Base-by-base conservation (phyloP, 2,888 invertebrate genomes). In the Volucella zonaria region DNA sequence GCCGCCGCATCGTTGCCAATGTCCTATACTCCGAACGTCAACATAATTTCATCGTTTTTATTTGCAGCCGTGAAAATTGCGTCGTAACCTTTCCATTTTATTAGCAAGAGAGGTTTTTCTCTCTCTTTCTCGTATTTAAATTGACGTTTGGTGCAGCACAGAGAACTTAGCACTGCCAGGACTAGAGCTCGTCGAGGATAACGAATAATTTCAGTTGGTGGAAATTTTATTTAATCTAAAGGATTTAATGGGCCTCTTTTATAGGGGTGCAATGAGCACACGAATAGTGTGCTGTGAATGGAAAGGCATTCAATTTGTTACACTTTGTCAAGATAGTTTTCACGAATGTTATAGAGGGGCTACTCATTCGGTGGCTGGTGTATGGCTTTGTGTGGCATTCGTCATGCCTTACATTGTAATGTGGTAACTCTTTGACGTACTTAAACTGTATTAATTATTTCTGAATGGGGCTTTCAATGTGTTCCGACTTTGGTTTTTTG, bases 11-110 rank as follows among this genome's bases (percentile, higher is more conserved):
- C 49, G 49, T 56, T 31, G 6, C 31, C 31, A 31, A 6, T 31
- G 31, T 31, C 31, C 31, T 31, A 31, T 31, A 31, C 31, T 31
- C 40, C 61, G 40, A 78, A 71, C 79, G 79, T 78, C 82, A 82
- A 68, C 82, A 79, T 78, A 79, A 82, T 83, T 79, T 83, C 74
- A 75, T 75, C 47, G 70, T 74, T 83, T 79, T 83, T 79, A 83
- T 83, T 83, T 74, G 70, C 64, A 75, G 31, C 59, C 43, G 49
- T 74, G 79, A 70, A 66, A 66, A 79, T 47, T 82, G 78, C 40
- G 52, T 49, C 66, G 59, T 83, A 83, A 83, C 79, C 70, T 75
- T 68, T 61, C 11, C 56, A 23, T 54, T 79, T 83, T 75, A 68
- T 58, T 64, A 23, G 52, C 40, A 42, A 38, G 52, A 38, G 49